phyloP scores from a whole-genome alignment of 2,888 invertebrate genomes.

The Tholera decimalis region DNA sequence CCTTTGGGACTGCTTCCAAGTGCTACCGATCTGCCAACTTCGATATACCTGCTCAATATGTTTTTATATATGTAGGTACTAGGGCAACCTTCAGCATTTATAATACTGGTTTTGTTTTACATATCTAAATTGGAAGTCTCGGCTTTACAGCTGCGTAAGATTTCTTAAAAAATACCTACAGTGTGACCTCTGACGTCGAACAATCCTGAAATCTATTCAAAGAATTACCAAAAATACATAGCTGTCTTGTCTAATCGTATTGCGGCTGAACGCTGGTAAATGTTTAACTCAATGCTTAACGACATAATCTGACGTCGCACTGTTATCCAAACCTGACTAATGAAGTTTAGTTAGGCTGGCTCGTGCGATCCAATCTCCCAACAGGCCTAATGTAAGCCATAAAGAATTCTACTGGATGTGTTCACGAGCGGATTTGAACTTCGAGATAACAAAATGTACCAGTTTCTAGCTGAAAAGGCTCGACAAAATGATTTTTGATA shows the following conservation, averaged over 20 bases:
- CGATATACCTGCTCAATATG: conserved; percentile 20
- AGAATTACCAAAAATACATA: neutral
- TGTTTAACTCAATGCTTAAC: conserved; percentile 68
- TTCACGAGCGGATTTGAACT: neutral
- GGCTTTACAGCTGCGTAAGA: conserved; percentile 5
- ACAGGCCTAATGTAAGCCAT: conserved; percentile 68
- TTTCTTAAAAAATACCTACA: neutral
- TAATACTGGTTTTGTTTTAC: conserved; percentile 44
- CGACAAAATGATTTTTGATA: no score
- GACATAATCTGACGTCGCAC: conserved; percentile 73
- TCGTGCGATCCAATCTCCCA: conserved; percentile 84
- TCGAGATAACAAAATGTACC: neutral
- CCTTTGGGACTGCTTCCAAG: conserved; percentile 41
- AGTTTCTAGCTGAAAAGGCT: neutral
- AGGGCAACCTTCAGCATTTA: conserved; percentile 5
- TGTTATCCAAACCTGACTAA: conserved; percentile 84
- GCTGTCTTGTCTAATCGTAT: neutral
- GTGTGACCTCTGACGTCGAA: neutral
- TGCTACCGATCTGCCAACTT: conserved; percentile 36
- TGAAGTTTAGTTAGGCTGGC: conserved; percentile 86
- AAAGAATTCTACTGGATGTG: conserved; percentile 59
- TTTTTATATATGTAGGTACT: conserved; percentile 23
- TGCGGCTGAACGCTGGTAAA: conserved; percentile 45
- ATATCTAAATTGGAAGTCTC: conserved; percentile 55
- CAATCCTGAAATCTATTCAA: neutral